A percentile compares a stretch with the other conserved stretches of the same genome.
Conservation (phyloP, 2,797 vertebrate species). For the Serranus cabrilla region DNA sequence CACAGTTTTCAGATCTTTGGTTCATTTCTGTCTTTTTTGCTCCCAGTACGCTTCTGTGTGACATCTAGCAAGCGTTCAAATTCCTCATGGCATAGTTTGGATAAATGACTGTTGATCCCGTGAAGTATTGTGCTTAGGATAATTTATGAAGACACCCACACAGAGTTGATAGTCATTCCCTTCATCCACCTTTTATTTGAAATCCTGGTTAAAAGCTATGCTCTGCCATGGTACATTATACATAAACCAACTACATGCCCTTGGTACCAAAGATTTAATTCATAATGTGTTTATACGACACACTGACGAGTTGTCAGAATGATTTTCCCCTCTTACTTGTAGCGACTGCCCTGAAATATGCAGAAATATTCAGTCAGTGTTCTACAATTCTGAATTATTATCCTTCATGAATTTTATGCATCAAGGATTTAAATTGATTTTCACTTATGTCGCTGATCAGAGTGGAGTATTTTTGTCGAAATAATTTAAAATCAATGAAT, state of each 20-base stretch:
- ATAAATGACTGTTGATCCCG: constrained; percentile 84
- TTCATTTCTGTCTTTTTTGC: constrained; percentile 57
- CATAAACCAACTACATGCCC: constrained; percentile 80
- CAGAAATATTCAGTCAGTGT: constrained; percentile 72
- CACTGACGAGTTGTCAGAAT: constrained; percentile 76
- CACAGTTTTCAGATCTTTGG: constrained; percentile 61
- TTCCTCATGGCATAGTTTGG: constrained; percentile 77
- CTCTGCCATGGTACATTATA: constrained; percentile 82
- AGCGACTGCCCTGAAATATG: constrained; percentile 70
- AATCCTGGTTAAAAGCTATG: constrained; percentile 80
- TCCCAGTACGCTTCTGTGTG: constrained; percentile 50
- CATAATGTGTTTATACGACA: constrained; percentile 79
- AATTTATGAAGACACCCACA: constrained; percentile 88
- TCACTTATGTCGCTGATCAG: constrained; percentile 68
- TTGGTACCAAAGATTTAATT: constrained; percentile 80
- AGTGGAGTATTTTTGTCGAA: constrained; percentile 60
- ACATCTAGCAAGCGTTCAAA: constrained; percentile 72
- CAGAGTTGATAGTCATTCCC: constrained; percentile 81
- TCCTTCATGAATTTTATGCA: constrained; percentile 68
- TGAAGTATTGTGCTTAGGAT: constrained; percentile 79
- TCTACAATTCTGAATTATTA: constrained; percentile 72
- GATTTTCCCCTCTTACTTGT: constrained; percentile 66
- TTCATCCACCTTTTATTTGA: constrained; percentile 86
- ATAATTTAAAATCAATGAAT: constrained; percentile 77
- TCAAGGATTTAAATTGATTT: constrained; percentile 72